Evolutionary conservation across 2,113 vertebrate species (phyloP), one percentile per base, ranked within the genome.

Genomic region (Gavia stellata): DNA sequence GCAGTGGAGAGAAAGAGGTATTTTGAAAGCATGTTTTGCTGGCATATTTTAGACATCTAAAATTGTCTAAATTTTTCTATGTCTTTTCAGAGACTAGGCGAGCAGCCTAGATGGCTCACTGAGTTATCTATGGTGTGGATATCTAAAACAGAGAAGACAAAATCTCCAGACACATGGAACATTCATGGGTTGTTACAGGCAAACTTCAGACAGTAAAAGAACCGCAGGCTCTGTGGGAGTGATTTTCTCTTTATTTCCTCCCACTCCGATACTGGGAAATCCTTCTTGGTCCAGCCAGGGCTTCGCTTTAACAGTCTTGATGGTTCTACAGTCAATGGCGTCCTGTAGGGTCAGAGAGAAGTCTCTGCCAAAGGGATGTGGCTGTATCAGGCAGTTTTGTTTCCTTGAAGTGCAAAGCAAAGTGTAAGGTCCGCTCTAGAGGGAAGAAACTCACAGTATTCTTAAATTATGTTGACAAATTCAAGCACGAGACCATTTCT

Each of bases 171-270:
- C 7, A 34, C 3, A 4, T 45, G 25, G 18, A 91, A 86, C 29
- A 65, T 29, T 38, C 16, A 83, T 12, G 18, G 50, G 15, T 74
- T 36, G 24, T 56, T 67, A 38, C 8, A 79, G 59, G 17, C 20
- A 88, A 62, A 28, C 18, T 73, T 65, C 34, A n/a, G 53, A 61
- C 19, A 38, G 47, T 20, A 70, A 19, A 89, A 82, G 36, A 71
- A 50, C 14, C 0, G 0, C 6, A 24, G 19, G 33, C 1, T 29
- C 28, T 61, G 23, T 36, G 15, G 36, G 8, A 88, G 17, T n/a
- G 9, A 80, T 78, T 80, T 85, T 74, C 4, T 81, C 45, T 81
- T 56, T 44, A 61, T 44, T 77, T 79, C 25, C 74, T 92, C 40
- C 31, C 16, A 14, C 14, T 40, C 11, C 28, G 24, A 65, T 10